Evolutionary conservation across 2,888 invertebrate genomes (phyloP).

Genomic region (Sinodicranocentrus sp.): DNA sequence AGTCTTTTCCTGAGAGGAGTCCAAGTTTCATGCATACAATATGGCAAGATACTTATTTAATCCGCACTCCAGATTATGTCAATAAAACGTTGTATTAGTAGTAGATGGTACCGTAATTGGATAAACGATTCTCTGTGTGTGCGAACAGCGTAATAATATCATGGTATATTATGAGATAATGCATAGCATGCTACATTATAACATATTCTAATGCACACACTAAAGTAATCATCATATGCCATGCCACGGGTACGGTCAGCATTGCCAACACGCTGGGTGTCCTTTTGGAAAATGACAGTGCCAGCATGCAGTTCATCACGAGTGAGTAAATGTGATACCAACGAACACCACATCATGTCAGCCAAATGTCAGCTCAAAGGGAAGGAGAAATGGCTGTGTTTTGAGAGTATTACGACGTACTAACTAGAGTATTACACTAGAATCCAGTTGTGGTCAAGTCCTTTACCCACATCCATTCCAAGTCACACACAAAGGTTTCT

Average conservation of each 20-base stretch:
- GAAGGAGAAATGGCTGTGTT: not conserved
- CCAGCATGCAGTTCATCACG: constrained; percentile 12
- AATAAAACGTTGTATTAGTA: no score
- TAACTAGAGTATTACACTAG: not conserved
- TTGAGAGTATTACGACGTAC: not conserved
- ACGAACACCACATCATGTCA: constrained; percentile 13
- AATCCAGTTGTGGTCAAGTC: constrained; percentile 22
- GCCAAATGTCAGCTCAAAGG: not conserved
- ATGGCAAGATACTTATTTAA: no score
- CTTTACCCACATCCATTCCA: not conserved
- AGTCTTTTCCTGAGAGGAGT: no score
- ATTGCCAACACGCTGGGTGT: constrained; percentile 16
- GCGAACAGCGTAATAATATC: no score
- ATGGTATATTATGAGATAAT: no score
- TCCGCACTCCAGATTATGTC: no score
- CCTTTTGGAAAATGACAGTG: constrained; percentile 18
- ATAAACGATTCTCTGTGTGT: no score
- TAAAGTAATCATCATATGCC: not conserved
- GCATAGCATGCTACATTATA: no score
- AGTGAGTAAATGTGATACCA: not conserved
- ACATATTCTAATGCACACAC: no score
- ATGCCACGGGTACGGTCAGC: not conserved
- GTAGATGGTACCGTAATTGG: no score
- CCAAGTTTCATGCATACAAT: no score
- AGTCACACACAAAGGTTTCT: not conserved